Evolutionary conservation across 2,888 invertebrate species (phyloP).

Genomic region (Anthophora plumipes): DNA sequence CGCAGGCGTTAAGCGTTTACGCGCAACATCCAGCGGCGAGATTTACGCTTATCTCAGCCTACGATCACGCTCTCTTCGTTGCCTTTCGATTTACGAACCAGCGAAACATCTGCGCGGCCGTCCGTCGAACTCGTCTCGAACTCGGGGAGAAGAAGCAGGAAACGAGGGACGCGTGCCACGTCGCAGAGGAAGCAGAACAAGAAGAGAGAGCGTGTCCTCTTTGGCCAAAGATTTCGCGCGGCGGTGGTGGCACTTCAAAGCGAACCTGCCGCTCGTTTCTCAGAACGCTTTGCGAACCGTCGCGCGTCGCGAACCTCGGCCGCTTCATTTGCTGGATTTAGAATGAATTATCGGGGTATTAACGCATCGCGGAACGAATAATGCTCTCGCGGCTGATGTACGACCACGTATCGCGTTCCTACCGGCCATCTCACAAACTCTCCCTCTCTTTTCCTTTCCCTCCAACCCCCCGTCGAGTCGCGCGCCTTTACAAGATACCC

Average conservation of each 20-base stretch:
- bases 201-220: constrained; percentile 23
- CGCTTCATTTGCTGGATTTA: constrained; percentile 77
- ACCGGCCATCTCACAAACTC: no score
- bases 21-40: neutral
- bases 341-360: constrained; percentile 80
- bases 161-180: neutral
- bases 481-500: no score
- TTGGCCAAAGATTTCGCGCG: constrained; percentile 31
- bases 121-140: neutral
- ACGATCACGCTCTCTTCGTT: no score
- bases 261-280: constrained; percentile 68
- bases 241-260: constrained; percentile 64
- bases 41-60: constrained; percentile 11
- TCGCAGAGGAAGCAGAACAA: neutral
- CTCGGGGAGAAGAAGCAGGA: neutral
- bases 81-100: constrained; percentile 5
- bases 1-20: constrained; percentile 19
- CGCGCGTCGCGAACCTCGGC: constrained; percentile 49
- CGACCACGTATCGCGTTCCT: constrained; percentile 45
- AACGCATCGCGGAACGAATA: constrained; percentile 62
- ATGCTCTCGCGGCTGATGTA: constrained; percentile 48
- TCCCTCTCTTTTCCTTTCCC: no score
- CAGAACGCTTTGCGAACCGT: constrained; percentile 70
- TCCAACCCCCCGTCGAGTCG: no score
- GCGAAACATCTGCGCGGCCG: neutral